phyloP scores from a whole-genome alignment of 2,888 invertebrate species.

The Corbicula japonica region DNA sequence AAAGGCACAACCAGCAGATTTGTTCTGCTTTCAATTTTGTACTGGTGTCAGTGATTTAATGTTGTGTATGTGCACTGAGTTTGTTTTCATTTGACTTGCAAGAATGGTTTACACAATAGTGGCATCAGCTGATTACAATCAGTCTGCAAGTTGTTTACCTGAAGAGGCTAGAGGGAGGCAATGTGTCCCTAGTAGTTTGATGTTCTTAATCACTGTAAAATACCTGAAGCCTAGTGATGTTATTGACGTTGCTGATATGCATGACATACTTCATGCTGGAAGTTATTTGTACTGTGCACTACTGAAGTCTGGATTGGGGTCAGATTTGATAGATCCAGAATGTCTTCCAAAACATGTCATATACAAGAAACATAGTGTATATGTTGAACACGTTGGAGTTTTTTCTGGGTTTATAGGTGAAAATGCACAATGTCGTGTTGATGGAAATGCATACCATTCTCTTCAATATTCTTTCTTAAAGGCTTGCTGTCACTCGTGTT shows the following conservation, averaged over 20 bases:
- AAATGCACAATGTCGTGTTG: neutral
- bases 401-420: slow-evolving; percentile 16
- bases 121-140: slow-evolving; percentile 11
- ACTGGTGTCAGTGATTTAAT: too few species aligned
- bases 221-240: neutral
- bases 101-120: slow-evolving; percentile 16
- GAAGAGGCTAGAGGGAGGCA: slow-evolving; percentile 29
- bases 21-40: too few species aligned
- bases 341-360: neutral
- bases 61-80: too few species aligned
- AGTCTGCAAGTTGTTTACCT: slow-evolving; percentile 15
- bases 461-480: slow-evolving; percentile 10
- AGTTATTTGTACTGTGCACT: slow-evolving; percentile 9
- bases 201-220: slow-evolving; percentile 17
- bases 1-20: too few species aligned
- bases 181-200: slow-evolving; percentile 25
- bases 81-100: neutral
- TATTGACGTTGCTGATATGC: neutral
- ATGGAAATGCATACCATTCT: neutral
- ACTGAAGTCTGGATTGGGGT: neutral
- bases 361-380: neutral
- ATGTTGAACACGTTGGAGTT: slow-evolving; percentile 7
- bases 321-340: slow-evolving; percentile 10
- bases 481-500: neutral
- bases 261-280: slow-evolving; percentile 13